These are phyloP conservation scores for Pseudococcus jackbeardsleyi DNA, from an alignment of 2,888 invertebrate genomes.

Conservation along the genomic window DNA sequence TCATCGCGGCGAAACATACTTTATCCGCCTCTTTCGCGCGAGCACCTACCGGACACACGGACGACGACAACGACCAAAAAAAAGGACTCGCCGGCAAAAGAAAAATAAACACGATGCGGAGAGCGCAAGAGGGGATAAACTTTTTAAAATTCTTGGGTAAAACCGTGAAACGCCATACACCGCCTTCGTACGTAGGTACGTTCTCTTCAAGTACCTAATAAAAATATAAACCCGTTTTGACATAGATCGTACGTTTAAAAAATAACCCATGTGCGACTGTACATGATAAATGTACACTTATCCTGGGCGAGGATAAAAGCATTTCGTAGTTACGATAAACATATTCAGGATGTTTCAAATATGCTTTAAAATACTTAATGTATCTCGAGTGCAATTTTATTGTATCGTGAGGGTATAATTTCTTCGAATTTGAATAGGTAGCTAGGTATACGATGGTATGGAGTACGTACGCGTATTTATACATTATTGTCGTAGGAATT, in stretches of 20 bases:
- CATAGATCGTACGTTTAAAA: constrained; percentile 47
- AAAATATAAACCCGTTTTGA: constrained; percentile 49
- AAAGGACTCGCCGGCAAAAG: neutral
- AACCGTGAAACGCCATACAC: neutral
- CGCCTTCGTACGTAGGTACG: neutral
- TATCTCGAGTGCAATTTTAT: constrained; percentile 44
- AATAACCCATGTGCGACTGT: constrained; percentile 50
- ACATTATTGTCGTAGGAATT: neutral
- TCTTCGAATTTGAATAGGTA: constrained; percentile 29
- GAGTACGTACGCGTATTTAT: neutral
- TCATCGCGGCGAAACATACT: neutral
- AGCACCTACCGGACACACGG: neutral
- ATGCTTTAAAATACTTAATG: constrained; percentile 55
- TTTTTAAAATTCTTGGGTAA: constrained; percentile 31
- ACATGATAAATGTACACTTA: constrained; percentile 39
- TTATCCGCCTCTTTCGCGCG: neutral
- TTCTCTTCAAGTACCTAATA: neutral
- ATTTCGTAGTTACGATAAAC: constrained; percentile 56
- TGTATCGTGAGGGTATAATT: constrained; percentile 37
- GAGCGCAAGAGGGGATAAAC: neutral
- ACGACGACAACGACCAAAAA: neutral
- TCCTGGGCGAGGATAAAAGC: constrained; percentile 45
- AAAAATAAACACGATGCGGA: neutral
- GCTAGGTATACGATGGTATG: neutral
- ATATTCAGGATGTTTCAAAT: constrained; percentile 53